Percentiles rank a stretch among this genome's conserved stretches.
Evolutionary conservation across 1,140 invertebrate genomes (phyloP).

Genomic region (Patella vulgata): DNA sequence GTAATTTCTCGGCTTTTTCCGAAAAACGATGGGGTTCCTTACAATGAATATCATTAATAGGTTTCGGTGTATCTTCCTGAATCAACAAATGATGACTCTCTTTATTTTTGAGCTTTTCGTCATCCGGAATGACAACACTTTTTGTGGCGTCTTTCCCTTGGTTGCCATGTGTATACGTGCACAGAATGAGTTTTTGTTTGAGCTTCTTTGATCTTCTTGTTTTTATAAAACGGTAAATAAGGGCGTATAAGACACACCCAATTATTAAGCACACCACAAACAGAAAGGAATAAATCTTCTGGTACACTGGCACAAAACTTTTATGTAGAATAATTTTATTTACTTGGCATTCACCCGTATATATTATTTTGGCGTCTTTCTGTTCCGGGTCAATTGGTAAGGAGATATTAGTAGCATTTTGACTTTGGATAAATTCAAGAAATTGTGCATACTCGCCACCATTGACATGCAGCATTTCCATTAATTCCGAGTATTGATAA

Average conservation of each 20-base stretch:
- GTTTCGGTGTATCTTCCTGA: no score
- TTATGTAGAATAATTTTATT: constrained; percentile 16
- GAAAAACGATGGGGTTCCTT: constrained; percentile 13
- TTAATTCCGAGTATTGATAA: no score
- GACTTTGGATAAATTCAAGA: no score
- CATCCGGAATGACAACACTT: constrained; percentile 19
- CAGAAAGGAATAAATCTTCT: constrained; percentile 43
- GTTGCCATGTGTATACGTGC: neutral
- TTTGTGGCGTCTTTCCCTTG: constrained; percentile 3
- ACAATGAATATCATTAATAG: neutral
- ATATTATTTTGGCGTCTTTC: neutral
- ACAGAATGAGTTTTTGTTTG: constrained; percentile 18
- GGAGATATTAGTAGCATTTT: no score
- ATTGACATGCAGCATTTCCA: no score
- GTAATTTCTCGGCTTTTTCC: constrained; percentile 26
- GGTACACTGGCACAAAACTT: constrained; percentile 33
- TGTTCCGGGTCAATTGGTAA: no score
- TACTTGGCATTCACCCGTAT: constrained; percentile 26
- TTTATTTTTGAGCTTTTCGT: neutral
- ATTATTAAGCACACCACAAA: constrained; percentile 37
- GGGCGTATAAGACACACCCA: constrained; percentile 40
- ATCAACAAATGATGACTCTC: no score
- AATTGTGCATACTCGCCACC: no score
- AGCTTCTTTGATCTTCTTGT: constrained; percentile 33
- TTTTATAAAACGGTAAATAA: constrained; percentile 42